Conservation (phyloP, 2,888 invertebrate species). For the Timema cristinae region DNA sequence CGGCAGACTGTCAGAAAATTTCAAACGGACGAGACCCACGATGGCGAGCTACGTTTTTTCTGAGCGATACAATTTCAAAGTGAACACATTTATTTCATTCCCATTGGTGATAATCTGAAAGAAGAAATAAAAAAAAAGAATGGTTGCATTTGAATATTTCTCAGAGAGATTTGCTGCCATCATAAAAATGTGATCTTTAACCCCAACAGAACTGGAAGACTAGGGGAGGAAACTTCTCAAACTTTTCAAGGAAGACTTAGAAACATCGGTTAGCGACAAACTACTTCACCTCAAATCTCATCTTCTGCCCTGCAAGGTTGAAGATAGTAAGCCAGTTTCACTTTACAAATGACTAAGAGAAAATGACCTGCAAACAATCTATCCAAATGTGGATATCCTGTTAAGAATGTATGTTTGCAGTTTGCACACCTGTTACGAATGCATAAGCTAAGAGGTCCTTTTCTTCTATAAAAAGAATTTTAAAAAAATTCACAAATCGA, state of each 20-base stretch:
- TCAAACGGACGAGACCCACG: not conserved
- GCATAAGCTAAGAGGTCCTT: not conserved
- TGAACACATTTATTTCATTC: not conserved
- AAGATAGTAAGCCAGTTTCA: not conserved
- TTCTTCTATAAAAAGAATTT: not conserved
- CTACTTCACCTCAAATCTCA: conserved; percentile 7
- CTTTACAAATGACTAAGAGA: not conserved
- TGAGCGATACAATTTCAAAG: conserved; percentile 6
- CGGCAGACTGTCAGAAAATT: not conserved
- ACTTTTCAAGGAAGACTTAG: conserved; percentile 8
- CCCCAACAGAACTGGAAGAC: not conserved
- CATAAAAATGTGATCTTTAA: too few relatives aligned
- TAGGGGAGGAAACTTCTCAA: not conserved
- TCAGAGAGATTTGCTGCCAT: too few relatives aligned
- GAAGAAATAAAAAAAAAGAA: not conserved
- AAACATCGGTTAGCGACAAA: not conserved
- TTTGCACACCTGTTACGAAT: conserved; percentile 11
- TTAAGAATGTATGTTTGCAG: conserved; percentile 3
- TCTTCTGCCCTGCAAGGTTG: not conserved
- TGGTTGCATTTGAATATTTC: too few relatives aligned
- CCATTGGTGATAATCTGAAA: conserved; percentile 9
- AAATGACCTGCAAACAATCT: conserved; percentile 1
- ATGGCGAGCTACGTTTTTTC: not conserved
- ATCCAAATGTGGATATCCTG: not conserved
- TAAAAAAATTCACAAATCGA: not conserved